Conservation (phyloP, 2,888 invertebrate genomes). For the Thyatira batis region DNA sequence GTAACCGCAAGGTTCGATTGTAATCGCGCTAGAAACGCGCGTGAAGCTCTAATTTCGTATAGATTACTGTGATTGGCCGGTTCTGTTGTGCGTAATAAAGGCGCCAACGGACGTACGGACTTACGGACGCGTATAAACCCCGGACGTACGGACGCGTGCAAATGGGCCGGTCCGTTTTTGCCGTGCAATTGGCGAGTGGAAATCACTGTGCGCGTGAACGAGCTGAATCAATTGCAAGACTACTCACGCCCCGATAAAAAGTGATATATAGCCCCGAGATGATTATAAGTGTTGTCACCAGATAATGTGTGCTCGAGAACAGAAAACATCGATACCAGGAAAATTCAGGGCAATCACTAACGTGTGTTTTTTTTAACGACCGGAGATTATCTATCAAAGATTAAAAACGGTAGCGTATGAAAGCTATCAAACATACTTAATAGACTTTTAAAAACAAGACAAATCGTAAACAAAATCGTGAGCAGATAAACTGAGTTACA, state of each 20-base stretch:
- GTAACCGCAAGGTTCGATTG: conserved; percentile 45
- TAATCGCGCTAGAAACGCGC: conserved; percentile 55
- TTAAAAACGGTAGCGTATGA: too few species aligned
- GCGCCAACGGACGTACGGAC: conserved; percentile 50
- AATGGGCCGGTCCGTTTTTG: conserved; percentile 54
- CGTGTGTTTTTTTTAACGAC: too few species aligned
- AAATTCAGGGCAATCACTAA: conserved; percentile 11
- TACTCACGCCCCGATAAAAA: conserved; percentile 40
- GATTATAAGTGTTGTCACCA: conserved; percentile 48
- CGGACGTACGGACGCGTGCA: conserved; percentile 47
- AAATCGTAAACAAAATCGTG: conserved; percentile 10
- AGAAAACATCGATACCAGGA: conserved; percentile 31
- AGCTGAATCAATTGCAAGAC: conserved; percentile 48
- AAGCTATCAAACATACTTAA: too few species aligned
- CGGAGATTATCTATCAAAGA: too few species aligned
- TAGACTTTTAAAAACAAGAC: background rate
- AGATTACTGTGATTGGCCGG: conserved; percentile 66
- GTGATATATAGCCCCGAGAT: conserved; percentile 45
- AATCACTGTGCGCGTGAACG: conserved; percentile 45
- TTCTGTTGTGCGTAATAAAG: conserved; percentile 40
- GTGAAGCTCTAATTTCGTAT: conserved; percentile 67
- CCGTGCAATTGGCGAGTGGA: conserved; percentile 45
- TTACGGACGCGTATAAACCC: conserved; percentile 48
- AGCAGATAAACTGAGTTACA: conserved; percentile 9
- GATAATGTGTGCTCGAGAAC: conserved; percentile 18